These are phyloP conservation scores for Pseudochirops corinnae DNA, from an alignment of 2,797 vertebrate genomes.

Conservation along the genomic window DNA sequence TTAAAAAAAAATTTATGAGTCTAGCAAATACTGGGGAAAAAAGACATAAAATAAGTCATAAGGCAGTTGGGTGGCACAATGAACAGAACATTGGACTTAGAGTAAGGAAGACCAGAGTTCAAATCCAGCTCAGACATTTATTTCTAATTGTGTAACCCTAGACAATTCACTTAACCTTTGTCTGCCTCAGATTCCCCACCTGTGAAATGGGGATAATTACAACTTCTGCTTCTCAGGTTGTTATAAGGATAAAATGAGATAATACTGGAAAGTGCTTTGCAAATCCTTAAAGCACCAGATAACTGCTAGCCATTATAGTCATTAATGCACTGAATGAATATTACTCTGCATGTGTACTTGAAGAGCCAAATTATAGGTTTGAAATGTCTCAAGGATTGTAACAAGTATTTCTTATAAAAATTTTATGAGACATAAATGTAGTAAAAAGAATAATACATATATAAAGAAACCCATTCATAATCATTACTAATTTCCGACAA, in stretches of 20 bases:
- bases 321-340: slow-evolving; percentile 8
- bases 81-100: background rate
- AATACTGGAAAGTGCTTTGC: background rate
- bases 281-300: background rate
- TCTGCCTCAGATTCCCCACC: background rate
- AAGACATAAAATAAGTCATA: background rate
- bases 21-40: background rate
- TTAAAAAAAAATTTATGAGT: background rate
- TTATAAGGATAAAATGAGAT: background rate
- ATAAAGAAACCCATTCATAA: slow-evolving; percentile 28
- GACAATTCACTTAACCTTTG: background rate
- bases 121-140: background rate
- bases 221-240: background rate
- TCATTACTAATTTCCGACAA: slow-evolving; percentile 2
- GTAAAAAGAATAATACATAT: background rate
- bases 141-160: background rate
- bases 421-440: slow-evolving; percentile 13
- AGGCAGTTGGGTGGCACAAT: background rate
- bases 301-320: background rate
- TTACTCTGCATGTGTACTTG: slow-evolving; percentile 5
- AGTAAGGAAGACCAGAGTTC: background rate
- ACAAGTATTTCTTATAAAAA: slow-evolving; percentile 39
- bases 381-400: slow-evolving; percentile 18
- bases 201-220: background rate
- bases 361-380: slow-evolving; percentile 26